Base-by-base conservation (phyloP, 2,113 vertebrate species). In the Hypocryptadius cinnamomeus region DNA sequence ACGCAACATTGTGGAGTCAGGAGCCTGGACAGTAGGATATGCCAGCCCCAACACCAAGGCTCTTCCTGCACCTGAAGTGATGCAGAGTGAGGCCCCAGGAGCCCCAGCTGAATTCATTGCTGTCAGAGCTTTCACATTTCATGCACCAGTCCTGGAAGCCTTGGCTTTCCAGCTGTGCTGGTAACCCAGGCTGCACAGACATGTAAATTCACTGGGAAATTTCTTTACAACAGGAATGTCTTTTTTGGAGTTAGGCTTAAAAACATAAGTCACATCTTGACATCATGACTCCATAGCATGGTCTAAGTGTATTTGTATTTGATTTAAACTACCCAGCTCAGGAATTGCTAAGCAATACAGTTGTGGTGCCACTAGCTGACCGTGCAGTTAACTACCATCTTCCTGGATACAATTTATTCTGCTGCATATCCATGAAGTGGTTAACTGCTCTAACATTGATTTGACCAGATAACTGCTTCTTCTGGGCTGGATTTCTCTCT, bases 111-210 rank as follows among this genome's bases (percentile, higher is more conserved):
- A 57, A 70, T 30, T 45, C 37, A 27, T 4, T 54, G 50, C 60
- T 70, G 42, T 27, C 86, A 77, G 47, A 87, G 27, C 28, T 53
- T 44, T 65, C 76, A 30, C 16, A n/a, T 57, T 77, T 37, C 37
- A 11, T 4, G 22, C 2, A 2, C 53, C 71, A 44, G 2, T 0
- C 1, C 48, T 60, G 44, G 45, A 51, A 66, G 33, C 39, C 35
- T 63, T 57, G 54, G 69, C 42, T 87, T n/a, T 80, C 60, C 53
- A 72, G 45, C 22, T 48, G 25, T 66, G 64, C 51, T 70, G 17
- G 23, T 15, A 61, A 61, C 54, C 22, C 35, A 61, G 45, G 40
- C 54, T 63, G 51, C 64, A 68, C 44, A n/a, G 31, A 44, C 6
- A 23, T 28, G 37, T 13, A 84, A 68, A 71, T 35, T 47, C n/a